Evolutionary conservation across 2,888 invertebrate genomes (phyloP).

Genomic region (Campopleginae sp.): DNA sequence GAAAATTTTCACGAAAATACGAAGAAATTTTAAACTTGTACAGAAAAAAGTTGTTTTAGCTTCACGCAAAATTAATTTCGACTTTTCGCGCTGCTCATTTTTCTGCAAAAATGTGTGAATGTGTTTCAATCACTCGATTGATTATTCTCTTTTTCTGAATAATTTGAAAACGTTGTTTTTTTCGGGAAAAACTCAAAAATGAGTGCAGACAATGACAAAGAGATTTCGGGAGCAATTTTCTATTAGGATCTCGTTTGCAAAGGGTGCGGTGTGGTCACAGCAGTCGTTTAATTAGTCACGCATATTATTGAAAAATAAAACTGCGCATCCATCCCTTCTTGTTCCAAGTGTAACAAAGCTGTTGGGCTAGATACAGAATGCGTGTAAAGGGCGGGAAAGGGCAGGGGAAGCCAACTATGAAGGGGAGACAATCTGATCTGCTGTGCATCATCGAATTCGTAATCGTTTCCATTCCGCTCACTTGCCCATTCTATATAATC

Average conservation of each 20-base stretch:
- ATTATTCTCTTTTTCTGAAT: too few relatives aligned
- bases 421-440: slow-evolving; percentile 49
- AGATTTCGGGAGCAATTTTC: neutral
- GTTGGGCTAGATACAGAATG: slow-evolving; percentile 34
- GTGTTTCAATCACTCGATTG: too few relatives aligned
- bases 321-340: slow-evolving; percentile 11
- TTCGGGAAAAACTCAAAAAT: neutral
- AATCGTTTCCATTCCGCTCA: slow-evolving; percentile 60
- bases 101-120: too few relatives aligned
- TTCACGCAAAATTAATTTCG: too few relatives aligned
- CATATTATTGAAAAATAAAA: slow-evolving; percentile 32
- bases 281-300: slow-evolving; percentile 58
- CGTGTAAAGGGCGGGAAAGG: slow-evolving; percentile 50
- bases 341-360: slow-evolving; percentile 37
- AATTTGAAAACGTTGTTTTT: too few relatives aligned
- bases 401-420: slow-evolving; percentile 16
- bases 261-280: slow-evolving; percentile 45
- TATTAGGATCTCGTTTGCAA: slow-evolving; percentile 19
- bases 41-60: too few relatives aligned
- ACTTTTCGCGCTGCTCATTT: too few relatives aligned
- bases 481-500: slow-evolving; percentile 38
- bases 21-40: too few relatives aligned
- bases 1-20: too few relatives aligned
- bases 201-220: neutral
- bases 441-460: slow-evolving; percentile 59